Conservation (phyloP, 1,140 invertebrate species). For the Sipha flava region DNA sequence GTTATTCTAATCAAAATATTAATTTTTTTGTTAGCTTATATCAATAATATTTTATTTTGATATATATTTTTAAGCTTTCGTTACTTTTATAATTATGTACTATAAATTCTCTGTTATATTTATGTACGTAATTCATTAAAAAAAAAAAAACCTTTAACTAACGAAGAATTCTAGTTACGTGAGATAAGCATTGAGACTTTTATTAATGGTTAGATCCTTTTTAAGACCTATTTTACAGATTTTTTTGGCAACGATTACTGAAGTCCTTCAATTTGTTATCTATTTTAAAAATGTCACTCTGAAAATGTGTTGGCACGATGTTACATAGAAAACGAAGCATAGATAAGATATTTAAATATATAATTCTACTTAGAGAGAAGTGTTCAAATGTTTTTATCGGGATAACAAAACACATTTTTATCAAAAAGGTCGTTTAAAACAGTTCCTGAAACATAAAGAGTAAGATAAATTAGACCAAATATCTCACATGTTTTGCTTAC, state of each 20-base stretch:
- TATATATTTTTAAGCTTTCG: too few relatives aligned
- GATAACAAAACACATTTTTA: neutral
- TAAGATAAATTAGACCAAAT: neutral
- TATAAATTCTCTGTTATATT: too few relatives aligned
- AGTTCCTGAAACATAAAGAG: neutral
- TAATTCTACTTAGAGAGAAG: neutral
- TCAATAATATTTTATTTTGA: too few relatives aligned
- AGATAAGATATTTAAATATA: neutral
- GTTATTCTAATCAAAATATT: too few relatives aligned
- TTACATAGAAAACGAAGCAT: neutral
- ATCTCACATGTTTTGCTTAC: neutral
- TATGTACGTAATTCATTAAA: too few relatives aligned
- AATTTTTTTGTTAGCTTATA: too few relatives aligned
- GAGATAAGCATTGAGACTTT: too few relatives aligned
- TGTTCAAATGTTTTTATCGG: neutral
- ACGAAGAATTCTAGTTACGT: too few relatives aligned
- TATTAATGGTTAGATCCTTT: too few relatives aligned
- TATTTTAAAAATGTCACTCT: neutral
- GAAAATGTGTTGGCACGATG: neutral
- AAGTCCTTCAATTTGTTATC: neutral
- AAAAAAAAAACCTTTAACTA: too few relatives aligned
- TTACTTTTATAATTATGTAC: too few relatives aligned
- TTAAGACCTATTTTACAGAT: neutral
- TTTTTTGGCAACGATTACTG: neutral
- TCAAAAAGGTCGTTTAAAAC: neutral